Conservation (phyloP, 2,797 vertebrate species). For the Sciurus carolinensis region DNA sequence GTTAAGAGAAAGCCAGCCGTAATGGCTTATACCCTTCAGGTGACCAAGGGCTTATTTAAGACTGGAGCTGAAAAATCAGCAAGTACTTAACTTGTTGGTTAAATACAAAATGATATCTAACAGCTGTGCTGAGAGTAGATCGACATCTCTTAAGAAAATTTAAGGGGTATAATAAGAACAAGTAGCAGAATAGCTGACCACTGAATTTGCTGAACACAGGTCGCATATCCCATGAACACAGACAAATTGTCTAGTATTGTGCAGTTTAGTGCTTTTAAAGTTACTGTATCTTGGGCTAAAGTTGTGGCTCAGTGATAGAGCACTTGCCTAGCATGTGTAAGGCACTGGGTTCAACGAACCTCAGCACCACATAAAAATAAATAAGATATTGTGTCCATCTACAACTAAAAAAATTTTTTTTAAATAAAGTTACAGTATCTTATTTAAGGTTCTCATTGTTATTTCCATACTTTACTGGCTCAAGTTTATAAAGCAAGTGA, state of each 20-base stretch:
- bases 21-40: neutral
- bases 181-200: neutral
- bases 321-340: too few relatives aligned
- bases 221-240: neutral
- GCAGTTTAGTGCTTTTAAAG: slow-evolving; percentile 28
- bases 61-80: neutral
- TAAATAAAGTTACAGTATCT: neutral
- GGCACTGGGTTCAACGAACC: too few relatives aligned
- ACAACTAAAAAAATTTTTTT: too few relatives aligned
- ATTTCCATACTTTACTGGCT: neutral
- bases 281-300: neutral
- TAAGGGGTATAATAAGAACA: neutral
- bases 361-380: too few relatives aligned
- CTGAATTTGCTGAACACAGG: neutral
- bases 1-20: neutral
- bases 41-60: neutral
- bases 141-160: neutral
- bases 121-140: neutral
- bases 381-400: too few relatives aligned
- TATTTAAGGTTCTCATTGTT: neutral
- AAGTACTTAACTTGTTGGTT: neutral
- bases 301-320: too few relatives aligned
- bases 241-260: neutral
- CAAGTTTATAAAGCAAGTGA: slow-evolving; percentile 30
- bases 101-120: neutral